Percentiles rank a stretch among this genome's conserved stretches.
These are phyloP conservation scores for Apteryx owenii DNA, from an alignment of 2,113 vertebrate species.

Conservation along the genomic window DNA sequence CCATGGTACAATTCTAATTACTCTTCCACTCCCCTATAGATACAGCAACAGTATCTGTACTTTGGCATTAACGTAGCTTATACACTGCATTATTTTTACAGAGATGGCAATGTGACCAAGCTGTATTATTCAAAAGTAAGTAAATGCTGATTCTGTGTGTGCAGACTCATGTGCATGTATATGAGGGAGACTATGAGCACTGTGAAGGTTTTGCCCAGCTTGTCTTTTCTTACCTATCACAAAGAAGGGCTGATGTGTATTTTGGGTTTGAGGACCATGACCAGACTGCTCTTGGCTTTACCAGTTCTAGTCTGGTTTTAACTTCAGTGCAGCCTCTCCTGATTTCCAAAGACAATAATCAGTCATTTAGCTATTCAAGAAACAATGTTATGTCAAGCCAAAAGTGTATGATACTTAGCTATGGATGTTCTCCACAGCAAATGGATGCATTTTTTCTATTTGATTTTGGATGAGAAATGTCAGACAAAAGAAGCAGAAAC, in stretches of 20 bases:
- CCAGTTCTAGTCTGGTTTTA: background rate
- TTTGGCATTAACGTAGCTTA: background rate
- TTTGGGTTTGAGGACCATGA: background rate
- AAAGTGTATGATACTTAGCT: background rate
- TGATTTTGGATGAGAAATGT: constrained; percentile 2
- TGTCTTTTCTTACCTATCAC: background rate
- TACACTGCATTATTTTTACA: background rate
- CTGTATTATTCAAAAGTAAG: background rate
- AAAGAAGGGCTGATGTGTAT: background rate
- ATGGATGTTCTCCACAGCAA: background rate
- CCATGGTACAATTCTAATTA: background rate
- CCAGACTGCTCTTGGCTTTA: background rate
- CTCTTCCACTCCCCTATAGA: background rate
- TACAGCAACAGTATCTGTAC: background rate
- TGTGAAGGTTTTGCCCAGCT: background rate
- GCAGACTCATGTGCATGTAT: background rate
- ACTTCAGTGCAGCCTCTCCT: background rate
- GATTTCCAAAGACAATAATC: background rate
- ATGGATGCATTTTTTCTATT: background rate
- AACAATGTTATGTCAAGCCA: background rate
- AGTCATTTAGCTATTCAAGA: background rate
- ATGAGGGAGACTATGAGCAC: background rate
- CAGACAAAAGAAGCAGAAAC: background rate
- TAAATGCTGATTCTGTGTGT: background rate
- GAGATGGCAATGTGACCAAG: background rate